phyloP scores from a whole-genome alignment of 2,797 vertebrate species.

The Austrolebias charrua region DNA sequence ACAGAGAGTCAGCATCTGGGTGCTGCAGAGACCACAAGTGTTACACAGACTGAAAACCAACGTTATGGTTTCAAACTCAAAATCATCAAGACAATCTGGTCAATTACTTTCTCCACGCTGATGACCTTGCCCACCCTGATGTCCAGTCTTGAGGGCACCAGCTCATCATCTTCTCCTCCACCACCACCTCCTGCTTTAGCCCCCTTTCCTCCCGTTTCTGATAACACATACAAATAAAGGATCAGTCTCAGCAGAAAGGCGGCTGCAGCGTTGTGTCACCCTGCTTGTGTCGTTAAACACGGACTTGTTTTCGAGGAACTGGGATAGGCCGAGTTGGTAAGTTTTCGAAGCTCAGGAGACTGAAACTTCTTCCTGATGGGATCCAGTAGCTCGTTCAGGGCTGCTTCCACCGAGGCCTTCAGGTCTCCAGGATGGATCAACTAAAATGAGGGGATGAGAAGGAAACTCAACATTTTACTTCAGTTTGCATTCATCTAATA shows the following conservation, averaged over 20 bases:
- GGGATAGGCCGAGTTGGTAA: constrained; percentile 86
- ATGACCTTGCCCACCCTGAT: constrained; percentile 91
- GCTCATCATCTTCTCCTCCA: constrained; percentile 77
- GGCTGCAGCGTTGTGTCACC: neutral
- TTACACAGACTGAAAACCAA: no score
- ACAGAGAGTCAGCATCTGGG: constrained; percentile 92
- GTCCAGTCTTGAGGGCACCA: constrained; percentile 90
- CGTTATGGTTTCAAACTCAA: no score
- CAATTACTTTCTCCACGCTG: constrained; percentile 88
- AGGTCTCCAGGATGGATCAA: constrained; percentile 92
- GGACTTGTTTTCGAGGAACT: constrained; percentile 86
- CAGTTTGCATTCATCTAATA: neutral
- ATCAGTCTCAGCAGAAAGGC: neutral
- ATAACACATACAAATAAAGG: constrained; percentile 12
- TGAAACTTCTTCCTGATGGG: constrained; percentile 96
- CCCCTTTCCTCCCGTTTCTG: constrained; percentile 83
- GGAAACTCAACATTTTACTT: rapidly evolving
- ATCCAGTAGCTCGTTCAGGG: constrained; percentile 90
- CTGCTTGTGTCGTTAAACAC: constrained; percentile 30
- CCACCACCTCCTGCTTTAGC: constrained; percentile 78
- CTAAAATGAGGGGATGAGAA: constrained; percentile 61
- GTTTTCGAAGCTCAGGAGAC: constrained; percentile 86
- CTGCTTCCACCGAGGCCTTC: constrained; percentile 91
- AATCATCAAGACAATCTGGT: no score
- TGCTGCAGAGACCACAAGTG: constrained; percentile 76